A percentile compares a stretch with the other conserved stretches of the same genome.
Conservation (phyloP, 2,888 invertebrate species). For the Drosophila cyrtoloma region DNA sequence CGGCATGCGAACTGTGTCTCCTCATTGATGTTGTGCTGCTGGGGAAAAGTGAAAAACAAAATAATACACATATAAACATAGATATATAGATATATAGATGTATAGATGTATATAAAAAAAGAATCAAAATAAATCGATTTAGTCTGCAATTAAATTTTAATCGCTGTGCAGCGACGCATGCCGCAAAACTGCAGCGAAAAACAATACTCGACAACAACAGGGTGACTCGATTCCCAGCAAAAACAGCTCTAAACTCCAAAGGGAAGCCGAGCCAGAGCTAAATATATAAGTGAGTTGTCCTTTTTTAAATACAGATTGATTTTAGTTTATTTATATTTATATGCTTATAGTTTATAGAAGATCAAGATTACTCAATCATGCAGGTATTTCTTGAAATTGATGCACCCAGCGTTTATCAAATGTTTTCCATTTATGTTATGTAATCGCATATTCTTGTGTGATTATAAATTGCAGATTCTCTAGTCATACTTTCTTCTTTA, state of each 20-base stretch:
- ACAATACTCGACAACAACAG: conserved; percentile 30
- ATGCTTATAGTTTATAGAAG: not conserved
- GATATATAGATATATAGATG: not conserved
- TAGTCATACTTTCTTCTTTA: not conserved
- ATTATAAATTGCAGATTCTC: not conserved
- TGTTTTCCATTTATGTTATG: not conserved
- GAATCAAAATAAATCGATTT: conserved; percentile 50
- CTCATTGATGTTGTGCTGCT: conserved; percentile 36
- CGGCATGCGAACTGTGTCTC: conserved; percentile 35
- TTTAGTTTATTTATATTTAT: not conserved
- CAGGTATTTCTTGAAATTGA: not conserved
- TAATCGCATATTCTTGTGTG: not conserved
- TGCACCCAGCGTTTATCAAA: not conserved
- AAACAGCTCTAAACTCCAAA: not conserved
- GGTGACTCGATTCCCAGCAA: conserved; percentile 19
- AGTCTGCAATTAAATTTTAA: conserved; percentile 68
- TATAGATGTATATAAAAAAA: conserved; percentile 3
- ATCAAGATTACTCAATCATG: not conserved
- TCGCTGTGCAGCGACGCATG: conserved; percentile 35
- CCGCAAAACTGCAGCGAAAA: conserved; percentile 50
- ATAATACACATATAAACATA: conserved; percentile 20
- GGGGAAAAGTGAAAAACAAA: conserved; percentile 40
- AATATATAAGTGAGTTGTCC: not conserved
- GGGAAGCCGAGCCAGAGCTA: not conserved
- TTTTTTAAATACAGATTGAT: not conserved